Conservation (phyloP, 2,113 vertebrate genomes). For the Megaceryle maxima region DNA sequence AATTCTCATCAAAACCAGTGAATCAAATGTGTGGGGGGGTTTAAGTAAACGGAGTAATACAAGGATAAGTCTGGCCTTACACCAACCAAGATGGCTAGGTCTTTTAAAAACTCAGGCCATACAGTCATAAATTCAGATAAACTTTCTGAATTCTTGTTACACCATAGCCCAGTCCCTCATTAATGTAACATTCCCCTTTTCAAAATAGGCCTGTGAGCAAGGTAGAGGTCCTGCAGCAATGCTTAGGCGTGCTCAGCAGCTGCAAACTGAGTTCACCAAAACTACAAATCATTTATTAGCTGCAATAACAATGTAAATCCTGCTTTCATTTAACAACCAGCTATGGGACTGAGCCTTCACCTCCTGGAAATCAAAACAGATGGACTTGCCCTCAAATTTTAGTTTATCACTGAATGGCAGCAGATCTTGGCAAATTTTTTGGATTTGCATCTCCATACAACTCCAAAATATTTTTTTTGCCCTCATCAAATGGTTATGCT, state of each 20-base stretch:
- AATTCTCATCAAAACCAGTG: not conserved
- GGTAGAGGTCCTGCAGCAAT: not conserved
- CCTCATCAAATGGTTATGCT: not conserved
- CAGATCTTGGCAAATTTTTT: not conserved
- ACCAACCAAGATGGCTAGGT: not conserved
- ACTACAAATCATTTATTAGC: not conserved
- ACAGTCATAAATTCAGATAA: not conserved
- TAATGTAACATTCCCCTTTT: not conserved
- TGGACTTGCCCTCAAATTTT: not conserved
- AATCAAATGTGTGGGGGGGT: not conserved
- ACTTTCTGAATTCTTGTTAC: not conserved
- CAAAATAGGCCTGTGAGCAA: not conserved
- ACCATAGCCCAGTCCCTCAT: not conserved
- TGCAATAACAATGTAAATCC: not conserved
- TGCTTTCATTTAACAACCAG: not conserved
- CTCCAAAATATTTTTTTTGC: not conserved
- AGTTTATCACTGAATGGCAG: not conserved
- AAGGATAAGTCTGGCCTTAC: not conserved
- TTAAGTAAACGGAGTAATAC: not conserved
- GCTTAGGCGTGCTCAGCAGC: not conserved
- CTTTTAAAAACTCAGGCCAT: not conserved
- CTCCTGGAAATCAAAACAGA: not conserved
- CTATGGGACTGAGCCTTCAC: not conserved
- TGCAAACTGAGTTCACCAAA: not conserved
- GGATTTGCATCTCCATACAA: not conserved